phyloP scores from a whole-genome alignment of 2,113 vertebrate genomes.

The Empidonax alnorum region DNA sequence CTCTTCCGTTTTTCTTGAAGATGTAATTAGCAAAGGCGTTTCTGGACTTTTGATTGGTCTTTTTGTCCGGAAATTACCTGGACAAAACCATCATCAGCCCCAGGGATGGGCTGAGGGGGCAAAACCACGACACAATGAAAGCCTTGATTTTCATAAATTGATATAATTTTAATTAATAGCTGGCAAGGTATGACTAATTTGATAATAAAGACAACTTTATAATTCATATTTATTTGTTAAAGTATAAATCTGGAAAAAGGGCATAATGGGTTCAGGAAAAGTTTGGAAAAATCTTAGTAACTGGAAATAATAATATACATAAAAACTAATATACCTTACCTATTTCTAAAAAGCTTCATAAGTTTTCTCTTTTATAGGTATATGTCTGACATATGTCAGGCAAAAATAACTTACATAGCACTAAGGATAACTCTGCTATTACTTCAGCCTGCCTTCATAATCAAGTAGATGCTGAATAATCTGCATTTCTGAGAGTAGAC shows the following conservation, averaged over 20 bases:
- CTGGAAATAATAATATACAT: neutral
- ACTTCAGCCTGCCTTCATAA: neutral
- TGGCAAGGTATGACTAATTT: neutral
- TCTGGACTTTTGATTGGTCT: too few relatives aligned
- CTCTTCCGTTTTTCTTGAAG: too few relatives aligned
- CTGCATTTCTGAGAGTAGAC: neutral
- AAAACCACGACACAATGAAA: too few relatives aligned
- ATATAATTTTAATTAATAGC: neutral
- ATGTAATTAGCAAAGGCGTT: too few relatives aligned
- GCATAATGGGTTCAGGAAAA: neutral
- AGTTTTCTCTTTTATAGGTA: neutral
- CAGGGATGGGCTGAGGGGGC: too few relatives aligned
- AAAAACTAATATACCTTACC: neutral
- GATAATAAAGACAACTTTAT: neutral
- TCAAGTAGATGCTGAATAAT: neutral
- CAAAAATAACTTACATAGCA: neutral
- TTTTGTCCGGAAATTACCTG: too few relatives aligned
- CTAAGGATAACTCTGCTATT: neutral
- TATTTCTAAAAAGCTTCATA: neutral
- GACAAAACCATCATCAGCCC: too few relatives aligned
- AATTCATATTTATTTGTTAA: neutral
- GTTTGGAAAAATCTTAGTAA: neutral
- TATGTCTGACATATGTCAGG: neutral
- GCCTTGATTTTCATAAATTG: neutral
- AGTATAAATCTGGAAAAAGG: neutral